Evolutionary conservation across 2,888 invertebrate genomes (phyloP), one percentile per base, ranked within the genome.

Genomic region (Ophion ellenae): DNA sequence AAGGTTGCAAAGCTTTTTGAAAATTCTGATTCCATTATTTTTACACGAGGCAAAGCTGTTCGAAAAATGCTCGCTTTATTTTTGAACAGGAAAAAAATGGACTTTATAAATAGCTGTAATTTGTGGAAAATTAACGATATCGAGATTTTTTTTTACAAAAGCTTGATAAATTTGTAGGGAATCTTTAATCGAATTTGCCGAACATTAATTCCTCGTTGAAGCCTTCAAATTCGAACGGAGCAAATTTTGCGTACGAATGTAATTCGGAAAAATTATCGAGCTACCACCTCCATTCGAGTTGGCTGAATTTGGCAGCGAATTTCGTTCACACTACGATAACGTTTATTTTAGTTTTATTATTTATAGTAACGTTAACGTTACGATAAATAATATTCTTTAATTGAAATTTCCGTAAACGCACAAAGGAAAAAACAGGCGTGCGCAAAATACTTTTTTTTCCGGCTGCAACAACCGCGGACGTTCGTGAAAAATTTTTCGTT

Each of bases 401-500:
- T 53, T 11, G 53, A 53, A 53, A 17, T 14, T 4, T 53, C 53
- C 14, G 17, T 14, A 53, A 53, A 53, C 53, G 53, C 5, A 53
- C 17, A 17, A 47, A 17, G 17, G 17, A 14, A 53, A 53, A 53
- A 17, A 53, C n/a, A 53, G 17, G 3, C 5, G 53, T 17, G 53
- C 17, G 53, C 53, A 17, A 53, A 53, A 53, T 53, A 53, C 17
- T 14, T 53, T 53, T 53, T 53, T 53, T 53, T 17, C 17, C 53
- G 17, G 47, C 17, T 17, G 53, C 53, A 53, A 14, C 53, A 53
- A 17, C 17, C 17, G 53, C 17, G 14, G 14, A 53, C 53, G 53
- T 53, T 53, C 17, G 53, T 73, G 69, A 53, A 47, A 57, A 64
- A 53, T 45, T 67, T 28, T 40, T 71, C 59, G 20, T 59, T 36